Base-by-base conservation (phyloP, 2,797 vertebrate species). In the Babyrousa celebensis region DNA sequence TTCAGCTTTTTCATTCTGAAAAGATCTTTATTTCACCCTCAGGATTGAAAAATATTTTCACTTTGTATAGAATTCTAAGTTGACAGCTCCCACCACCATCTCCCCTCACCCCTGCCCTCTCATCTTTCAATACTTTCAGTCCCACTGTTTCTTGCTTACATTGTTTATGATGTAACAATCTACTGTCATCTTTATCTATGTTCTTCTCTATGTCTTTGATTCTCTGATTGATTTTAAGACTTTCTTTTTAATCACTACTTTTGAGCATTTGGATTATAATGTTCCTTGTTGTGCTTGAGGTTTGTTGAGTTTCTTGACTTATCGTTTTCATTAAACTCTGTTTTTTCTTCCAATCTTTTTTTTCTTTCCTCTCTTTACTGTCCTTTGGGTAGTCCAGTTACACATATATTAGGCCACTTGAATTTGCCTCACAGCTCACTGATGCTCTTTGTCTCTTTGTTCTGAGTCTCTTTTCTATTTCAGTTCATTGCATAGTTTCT, bases 41-140 rank as follows among this genome's bases (percentile, higher is more conserved):
- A 82, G 25, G 78, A 84, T 68, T 85, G 54, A 93, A 90, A 83
- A 27, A 52, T 72, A 62, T 63, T 91, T 96, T 88, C 65, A 78
- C 29, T 91, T 89, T 36, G n/a, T 58, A 48, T 17, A 75, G 52
- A 88, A 56, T 79, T 88, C 65, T 71, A 90, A 52, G 40, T 40
- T 20, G 23, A 54, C 36, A 77, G 56, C 48, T 91, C 40, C 10
- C 36, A 77, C 23, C 25, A 29, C 58, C 23, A 18, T 2, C 14
- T 1, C 14, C 1, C 5, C 20, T 12, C 12, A 63, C 15, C 2
- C 9, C 36, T 62, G 12, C 43, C 40, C 25, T 12, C 17, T 27
- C 12, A 2, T 6, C 32, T 86, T 83, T 72, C 16, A 77, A 56
- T 67, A 71, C 9, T 75, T 85, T 85, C 15, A 75, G 12, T 21